These are phyloP conservation scores for Ceratina australensis DNA, from an alignment of 1,140 invertebrate genomes.

Conservation along the genomic window DNA sequence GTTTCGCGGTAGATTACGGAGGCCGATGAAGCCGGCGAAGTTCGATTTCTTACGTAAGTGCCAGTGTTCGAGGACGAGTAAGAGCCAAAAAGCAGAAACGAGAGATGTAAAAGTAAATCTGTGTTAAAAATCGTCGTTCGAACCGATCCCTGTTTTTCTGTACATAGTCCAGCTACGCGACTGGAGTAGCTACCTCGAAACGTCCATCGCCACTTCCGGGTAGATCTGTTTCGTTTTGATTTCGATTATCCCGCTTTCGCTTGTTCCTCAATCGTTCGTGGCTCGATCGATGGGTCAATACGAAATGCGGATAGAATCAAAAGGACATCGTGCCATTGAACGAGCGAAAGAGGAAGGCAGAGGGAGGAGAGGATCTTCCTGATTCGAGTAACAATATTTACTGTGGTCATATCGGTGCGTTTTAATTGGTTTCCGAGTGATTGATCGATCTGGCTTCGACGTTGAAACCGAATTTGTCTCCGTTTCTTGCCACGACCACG, in stretches of 20 bases:
- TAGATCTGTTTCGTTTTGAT: neutral
- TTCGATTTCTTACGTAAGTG: conserved; percentile 16
- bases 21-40: neutral
- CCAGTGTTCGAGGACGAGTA: conserved; percentile 17
- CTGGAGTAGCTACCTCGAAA: conserved; percentile 2
- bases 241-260: neutral
- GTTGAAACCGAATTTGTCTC: neutral
- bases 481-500: neutral
- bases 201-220: conserved; percentile 15
- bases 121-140: conserved; percentile 21
- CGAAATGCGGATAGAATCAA: neutral
- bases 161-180: conserved; percentile 1
- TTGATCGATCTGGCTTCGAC: neutral
- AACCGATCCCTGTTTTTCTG: conserved; percentile 13
- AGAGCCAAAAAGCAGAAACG: neutral
- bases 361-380: neutral
- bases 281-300: conserved; percentile 5
- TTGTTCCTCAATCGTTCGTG: neutral
- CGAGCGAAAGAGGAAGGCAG: neutral
- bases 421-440: conserved; percentile 22
- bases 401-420: neutral
- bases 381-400: neutral
- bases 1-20: conserved; percentile 4
- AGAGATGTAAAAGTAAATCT: neutral
- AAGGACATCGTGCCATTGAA: conserved; percentile 1